A percentile compares a stretch with the other conserved stretches of the same genome.
Conservation (phyloP, 2,888 invertebrate genomes). For the Coecobrya sp. region DNA sequence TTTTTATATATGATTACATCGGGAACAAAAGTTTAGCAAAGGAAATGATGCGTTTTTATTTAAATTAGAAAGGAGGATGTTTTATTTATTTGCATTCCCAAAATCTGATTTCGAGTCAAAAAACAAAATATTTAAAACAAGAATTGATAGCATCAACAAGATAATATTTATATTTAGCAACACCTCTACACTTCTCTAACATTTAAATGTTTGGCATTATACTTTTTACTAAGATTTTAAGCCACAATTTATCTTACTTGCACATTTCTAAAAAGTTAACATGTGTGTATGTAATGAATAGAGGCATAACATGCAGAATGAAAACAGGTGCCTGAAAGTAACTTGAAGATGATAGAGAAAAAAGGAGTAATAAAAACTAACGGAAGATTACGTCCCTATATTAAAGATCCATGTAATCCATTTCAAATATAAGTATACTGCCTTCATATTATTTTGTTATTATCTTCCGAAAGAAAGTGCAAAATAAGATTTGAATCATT, state of each 20-base stretch:
- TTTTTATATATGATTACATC: background rate
- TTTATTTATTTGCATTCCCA: background rate
- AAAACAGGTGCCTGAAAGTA: background rate
- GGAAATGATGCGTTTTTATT: slow-evolving; percentile 19
- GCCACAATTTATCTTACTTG: background rate
- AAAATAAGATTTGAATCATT: background rate
- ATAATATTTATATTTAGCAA: background rate
- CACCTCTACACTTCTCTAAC: too few relatives aligned
- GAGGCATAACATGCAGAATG: background rate
- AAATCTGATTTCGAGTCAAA: background rate
- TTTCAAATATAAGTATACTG: background rate
- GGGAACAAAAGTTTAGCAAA: slow-evolving; percentile 39
- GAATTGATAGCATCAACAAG: background rate
- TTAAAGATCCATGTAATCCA: background rate
- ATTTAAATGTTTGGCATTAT: too few relatives aligned
- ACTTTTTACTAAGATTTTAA: background rate
- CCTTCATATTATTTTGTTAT: background rate
- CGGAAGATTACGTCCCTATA: slow-evolving; percentile 46
- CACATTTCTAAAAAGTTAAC: background rate
- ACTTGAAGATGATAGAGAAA: background rate
- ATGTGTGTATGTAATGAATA: background rate
- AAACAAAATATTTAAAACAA: background rate
- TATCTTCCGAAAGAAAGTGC: slow-evolving; percentile 44
- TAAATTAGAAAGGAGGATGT: slow-evolving; percentile 26
- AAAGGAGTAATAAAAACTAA: slow-evolving; percentile 33